A percentile compares a stretch with the other conserved stretches of the same genome.
Conservation (phyloP, 2,888 invertebrate genomes). For the Altica lythri region DNA sequence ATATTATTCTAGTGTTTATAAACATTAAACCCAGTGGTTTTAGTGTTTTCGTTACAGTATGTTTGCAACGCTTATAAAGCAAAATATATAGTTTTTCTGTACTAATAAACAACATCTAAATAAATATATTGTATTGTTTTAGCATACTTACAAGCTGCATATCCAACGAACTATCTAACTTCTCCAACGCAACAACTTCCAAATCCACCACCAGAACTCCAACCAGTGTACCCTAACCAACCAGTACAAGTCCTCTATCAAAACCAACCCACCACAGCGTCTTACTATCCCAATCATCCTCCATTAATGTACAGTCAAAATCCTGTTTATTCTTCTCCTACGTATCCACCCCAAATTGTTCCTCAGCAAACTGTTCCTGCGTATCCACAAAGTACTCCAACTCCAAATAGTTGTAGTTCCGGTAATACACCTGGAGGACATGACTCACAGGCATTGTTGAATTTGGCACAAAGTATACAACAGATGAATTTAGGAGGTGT, state of each 20-base stretch:
- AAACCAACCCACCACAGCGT: constrained; percentile 38
- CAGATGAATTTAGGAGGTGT: constrained; percentile 41
- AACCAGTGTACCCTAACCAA: constrained; percentile 45
- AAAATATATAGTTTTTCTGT: no score
- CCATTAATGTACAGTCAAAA: constrained; percentile 49
- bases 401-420: constrained; percentile 48
- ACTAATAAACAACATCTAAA: no score
- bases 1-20: no score
- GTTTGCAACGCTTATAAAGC: no score
- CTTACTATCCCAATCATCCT: constrained; percentile 46
- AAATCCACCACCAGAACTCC: constrained; percentile 30
- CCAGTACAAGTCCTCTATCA: constrained; percentile 47
- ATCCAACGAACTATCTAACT: constrained; percentile 32
- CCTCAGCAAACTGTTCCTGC: constrained; percentile 24
- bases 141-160: constrained; percentile 36
- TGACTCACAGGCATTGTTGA: constrained; percentile 36
- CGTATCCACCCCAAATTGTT: constrained; percentile 18
- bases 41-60: no score
- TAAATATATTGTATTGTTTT: no score
- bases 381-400: constrained; percentile 42
- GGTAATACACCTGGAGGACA: constrained; percentile 36
- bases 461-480: constrained; percentile 45
- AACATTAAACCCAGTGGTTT: no score
- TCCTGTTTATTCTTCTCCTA: constrained; percentile 32
- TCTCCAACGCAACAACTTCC: constrained; percentile 22